phyloP scores from a whole-genome alignment of 1,140 invertebrate genomes.

The Habropoda laboriosa region DNA sequence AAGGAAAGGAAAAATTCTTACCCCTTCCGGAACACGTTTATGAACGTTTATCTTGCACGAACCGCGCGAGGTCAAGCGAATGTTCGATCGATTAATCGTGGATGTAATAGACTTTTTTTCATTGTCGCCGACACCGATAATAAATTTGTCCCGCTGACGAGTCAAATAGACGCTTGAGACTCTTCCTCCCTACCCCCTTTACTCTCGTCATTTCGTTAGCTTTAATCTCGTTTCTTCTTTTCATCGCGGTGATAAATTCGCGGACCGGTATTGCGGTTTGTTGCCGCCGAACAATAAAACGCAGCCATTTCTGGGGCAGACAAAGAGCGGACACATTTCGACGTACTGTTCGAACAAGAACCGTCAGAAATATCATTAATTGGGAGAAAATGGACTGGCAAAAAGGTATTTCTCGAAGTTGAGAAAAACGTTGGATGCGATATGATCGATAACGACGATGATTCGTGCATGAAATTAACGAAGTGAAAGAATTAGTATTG shows the following conservation, averaged over 20 bases:
- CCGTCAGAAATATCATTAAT: neutral
- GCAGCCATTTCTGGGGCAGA: too few relatives aligned
- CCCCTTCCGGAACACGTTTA: neutral
- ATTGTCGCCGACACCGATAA: conserved; percentile 24
- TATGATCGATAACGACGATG: too few relatives aligned
- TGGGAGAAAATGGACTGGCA: too few relatives aligned
- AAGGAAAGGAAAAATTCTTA: neutral
- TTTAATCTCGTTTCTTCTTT: conserved; percentile 22
- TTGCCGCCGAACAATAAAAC: neutral
- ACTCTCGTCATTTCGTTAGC: conserved; percentile 1
- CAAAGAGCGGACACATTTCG: neutral
- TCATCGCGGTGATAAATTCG: neutral
- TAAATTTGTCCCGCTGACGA: conserved; percentile 41
- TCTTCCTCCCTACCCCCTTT: too few relatives aligned
- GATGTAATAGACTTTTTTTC: conserved; percentile 47
- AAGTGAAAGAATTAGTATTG: too few relatives aligned
- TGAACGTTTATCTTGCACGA: conserved; percentile 28
- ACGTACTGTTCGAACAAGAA: too few relatives aligned
- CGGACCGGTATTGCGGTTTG: neutral
- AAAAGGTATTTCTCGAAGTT: too few relatives aligned
- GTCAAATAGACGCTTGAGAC: neutral
- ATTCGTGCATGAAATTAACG: too few relatives aligned
- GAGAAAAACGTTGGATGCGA: too few relatives aligned
- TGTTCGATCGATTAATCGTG: conserved; percentile 38
- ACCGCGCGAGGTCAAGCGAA: neutral